Conservation (phyloP, 2,113 vertebrate genomes). For the Corythaixoides concolor region DNA sequence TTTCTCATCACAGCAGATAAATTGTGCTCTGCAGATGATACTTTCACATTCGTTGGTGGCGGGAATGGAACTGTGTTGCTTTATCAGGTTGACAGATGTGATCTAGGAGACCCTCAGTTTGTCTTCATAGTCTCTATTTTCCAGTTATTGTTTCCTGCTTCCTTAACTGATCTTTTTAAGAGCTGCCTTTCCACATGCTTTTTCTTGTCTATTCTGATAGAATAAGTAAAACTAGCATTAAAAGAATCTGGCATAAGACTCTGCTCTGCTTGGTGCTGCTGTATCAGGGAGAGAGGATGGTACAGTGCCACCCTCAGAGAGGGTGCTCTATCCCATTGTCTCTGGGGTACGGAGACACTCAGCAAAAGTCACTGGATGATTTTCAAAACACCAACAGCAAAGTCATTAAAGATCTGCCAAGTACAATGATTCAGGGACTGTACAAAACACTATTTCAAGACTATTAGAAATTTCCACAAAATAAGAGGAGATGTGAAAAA, state of each 20-base stretch:
- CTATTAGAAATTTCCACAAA: not conserved
- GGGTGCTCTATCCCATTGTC: not conserved
- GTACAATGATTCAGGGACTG: not conserved
- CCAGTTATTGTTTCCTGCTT: not conserved
- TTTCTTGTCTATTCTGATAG: not conserved
- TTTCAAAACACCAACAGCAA: not conserved
- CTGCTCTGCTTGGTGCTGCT: not conserved
- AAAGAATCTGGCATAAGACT: not conserved
- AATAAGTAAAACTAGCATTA: not conserved
- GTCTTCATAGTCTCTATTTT: not conserved
- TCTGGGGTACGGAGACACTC: not conserved
- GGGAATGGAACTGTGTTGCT: not conserved
- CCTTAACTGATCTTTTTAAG: not conserved
- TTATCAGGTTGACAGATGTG: not conserved
- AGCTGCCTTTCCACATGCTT: not conserved
- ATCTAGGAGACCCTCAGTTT: not conserved
- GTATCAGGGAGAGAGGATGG: not conserved
- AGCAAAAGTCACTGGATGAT: not conserved
- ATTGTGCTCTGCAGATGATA: not conserved
- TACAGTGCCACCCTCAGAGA: not conserved
- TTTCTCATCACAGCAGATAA: not conserved
- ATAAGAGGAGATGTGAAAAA: not conserved
- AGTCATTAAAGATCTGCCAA: constrained; percentile 8
- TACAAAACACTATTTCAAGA: not conserved
- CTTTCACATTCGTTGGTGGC: not conserved